phyloP scores from a whole-genome alignment of 2,888 invertebrate genomes.

The Dynastes hyllus region DNA sequence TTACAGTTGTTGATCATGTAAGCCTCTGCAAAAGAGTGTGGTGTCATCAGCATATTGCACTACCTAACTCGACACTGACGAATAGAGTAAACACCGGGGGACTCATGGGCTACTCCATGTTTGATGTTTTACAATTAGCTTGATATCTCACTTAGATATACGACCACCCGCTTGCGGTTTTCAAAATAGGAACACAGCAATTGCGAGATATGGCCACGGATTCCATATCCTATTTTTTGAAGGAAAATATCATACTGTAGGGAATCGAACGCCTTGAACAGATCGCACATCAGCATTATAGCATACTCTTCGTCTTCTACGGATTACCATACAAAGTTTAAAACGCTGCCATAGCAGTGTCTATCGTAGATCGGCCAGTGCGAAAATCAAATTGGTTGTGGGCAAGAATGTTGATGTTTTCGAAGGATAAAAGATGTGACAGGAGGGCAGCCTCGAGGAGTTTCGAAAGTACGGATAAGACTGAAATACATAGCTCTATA shows the following conservation, averaged over 20 bases:
- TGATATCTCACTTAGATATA: too few relatives aligned
- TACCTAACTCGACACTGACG: neutral
- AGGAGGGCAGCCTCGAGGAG: neutral
- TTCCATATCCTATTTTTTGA: neutral
- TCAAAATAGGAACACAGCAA: too few relatives aligned
- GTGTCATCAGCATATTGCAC: neutral
- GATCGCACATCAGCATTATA: neutral
- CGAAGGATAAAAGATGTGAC: neutral
- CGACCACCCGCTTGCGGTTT: too few relatives aligned
- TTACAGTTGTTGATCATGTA: neutral
- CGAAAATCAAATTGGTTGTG: constrained; percentile 20
- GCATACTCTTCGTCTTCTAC: neutral
- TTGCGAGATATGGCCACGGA: neutral
- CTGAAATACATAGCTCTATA: too few relatives aligned
- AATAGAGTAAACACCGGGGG: neutral
- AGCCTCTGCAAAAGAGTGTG: neutral
- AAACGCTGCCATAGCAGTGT: neutral
- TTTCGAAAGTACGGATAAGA: neutral
- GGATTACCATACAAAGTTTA: neutral
- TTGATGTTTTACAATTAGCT: too few relatives aligned
- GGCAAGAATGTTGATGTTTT: neutral
- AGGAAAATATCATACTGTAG: neutral
- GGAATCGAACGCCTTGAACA: neutral
- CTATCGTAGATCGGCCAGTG: constrained; percentile 2
- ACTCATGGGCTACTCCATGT: too few relatives aligned